Conservation (phyloP, 2,888 invertebrate genomes). For the Drosophila anomalata region DNA sequence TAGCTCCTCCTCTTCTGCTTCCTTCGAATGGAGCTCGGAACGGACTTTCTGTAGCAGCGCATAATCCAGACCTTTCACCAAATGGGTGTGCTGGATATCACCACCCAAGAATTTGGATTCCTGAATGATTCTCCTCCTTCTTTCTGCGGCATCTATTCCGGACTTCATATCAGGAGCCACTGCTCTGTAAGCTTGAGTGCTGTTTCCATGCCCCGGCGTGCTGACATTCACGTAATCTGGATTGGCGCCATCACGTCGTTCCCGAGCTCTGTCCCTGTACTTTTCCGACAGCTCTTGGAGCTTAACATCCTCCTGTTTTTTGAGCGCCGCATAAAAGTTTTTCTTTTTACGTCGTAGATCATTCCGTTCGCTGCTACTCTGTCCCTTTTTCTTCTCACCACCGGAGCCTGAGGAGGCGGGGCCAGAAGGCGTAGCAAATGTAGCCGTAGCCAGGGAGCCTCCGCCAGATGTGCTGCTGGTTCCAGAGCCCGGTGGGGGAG, state of each 20-base stretch:
- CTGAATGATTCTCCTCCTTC: conserved; percentile 96
- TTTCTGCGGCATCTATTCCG: conserved; percentile 96
- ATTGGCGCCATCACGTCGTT: conserved; percentile 93
- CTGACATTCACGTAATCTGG: conserved; percentile 92
- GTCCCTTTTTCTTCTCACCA: conserved; percentile 73
- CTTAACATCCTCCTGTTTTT: conserved; percentile 97
- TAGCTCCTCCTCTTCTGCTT: conserved; percentile 90
- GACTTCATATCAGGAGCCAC: conserved; percentile 98
- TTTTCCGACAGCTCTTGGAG: conserved; percentile 97
- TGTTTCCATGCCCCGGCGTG: conserved; percentile 86
- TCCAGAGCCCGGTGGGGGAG: conserved; percentile 85
- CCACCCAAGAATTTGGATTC: conserved; percentile 99
- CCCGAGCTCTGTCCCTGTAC: conserved; percentile 95
- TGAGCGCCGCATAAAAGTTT: conserved; percentile 96
- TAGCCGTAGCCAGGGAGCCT: conserved; percentile 72
- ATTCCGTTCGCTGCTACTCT: conserved; percentile 86
- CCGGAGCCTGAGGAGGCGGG: conserved; percentile 31
- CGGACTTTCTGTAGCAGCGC: conserved; percentile 96
- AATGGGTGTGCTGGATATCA: conserved; percentile 99
- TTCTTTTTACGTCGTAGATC: conserved; percentile 96
- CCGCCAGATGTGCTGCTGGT: conserved; percentile 43
- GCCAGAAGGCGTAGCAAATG: conserved; percentile 68
- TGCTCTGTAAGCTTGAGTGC: conserved; percentile 87
- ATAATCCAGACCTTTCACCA: conserved; percentile 98
- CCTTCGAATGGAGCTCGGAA: conserved; percentile 92